A percentile compares a stretch with the other conserved stretches of the same genome.
Conservation (phyloP, 1,140 invertebrate genomes). For the Ganaspis sp. region DNA sequence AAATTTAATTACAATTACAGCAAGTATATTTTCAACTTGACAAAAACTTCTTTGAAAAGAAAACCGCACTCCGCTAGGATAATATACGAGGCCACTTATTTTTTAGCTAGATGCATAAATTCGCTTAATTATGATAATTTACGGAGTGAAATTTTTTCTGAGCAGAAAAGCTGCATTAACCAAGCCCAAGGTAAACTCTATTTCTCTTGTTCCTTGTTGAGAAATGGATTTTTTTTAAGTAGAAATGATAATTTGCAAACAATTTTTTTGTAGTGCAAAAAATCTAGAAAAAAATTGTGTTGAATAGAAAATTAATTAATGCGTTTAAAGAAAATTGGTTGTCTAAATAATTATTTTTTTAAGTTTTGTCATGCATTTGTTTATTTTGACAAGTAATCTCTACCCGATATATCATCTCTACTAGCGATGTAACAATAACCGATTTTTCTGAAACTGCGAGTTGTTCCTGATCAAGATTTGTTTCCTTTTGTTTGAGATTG, state of each 20-base stretch:
- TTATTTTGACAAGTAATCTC: too few species aligned
- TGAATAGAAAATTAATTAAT: neutral
- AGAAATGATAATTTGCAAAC: neutral
- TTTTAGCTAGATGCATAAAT: conserved; percentile 6
- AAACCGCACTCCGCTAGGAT: neutral
- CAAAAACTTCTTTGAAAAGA: neutral
- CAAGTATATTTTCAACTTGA: too few species aligned
- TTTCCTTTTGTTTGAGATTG: too few species aligned
- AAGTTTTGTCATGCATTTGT: too few species aligned
- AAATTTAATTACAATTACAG: too few species aligned
- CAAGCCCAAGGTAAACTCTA: neutral
- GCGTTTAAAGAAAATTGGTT: too few species aligned
- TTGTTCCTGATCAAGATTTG: too few species aligned
- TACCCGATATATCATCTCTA: too few species aligned
- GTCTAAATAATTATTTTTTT: too few species aligned
- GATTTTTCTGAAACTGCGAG: too few species aligned
- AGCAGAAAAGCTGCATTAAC: neutral
- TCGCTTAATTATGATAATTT: conserved; percentile 2
- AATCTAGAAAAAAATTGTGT: too few species aligned
- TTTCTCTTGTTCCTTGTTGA: neutral
- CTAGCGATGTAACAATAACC: too few species aligned
- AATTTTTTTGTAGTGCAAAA: neutral
- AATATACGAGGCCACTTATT: conserved; percentile 1
- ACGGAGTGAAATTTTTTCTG: conserved; percentile 1
- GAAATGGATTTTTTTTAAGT: neutral